Evolutionary conservation across 2,113 vertebrate genomes (phyloP).

Genomic region (Bothrops jararaca): DNA sequence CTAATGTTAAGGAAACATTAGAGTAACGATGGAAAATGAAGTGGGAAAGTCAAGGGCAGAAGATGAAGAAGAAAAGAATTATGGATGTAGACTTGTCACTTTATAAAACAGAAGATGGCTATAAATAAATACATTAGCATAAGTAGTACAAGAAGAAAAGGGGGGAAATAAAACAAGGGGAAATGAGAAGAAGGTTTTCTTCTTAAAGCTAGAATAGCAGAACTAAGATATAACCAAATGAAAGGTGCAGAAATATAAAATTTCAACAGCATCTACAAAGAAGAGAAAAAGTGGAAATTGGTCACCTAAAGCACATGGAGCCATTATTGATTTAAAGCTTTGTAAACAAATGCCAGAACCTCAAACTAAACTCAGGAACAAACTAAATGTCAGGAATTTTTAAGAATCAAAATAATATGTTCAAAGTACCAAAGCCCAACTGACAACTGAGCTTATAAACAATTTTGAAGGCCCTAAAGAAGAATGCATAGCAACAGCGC

Average conservation of each 20-base stretch:
- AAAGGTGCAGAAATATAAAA: neutral
- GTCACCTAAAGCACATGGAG: neutral
- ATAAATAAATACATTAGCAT: neutral
- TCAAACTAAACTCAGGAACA: neutral
- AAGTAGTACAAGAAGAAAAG: neutral
- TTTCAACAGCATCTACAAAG: neutral
- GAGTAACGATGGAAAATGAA: neutral
- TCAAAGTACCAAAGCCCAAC: neutral
- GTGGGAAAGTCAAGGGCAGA: neutral
- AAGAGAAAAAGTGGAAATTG: neutral
- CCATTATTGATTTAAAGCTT: neutral
- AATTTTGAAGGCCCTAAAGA: neutral
- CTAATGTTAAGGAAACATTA: neutral
- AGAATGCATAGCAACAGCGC: neutral
- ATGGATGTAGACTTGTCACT: neutral
- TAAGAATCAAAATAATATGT: neutral
- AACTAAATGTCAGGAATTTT: neutral
- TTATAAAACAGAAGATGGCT: neutral
- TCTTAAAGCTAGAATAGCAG: neutral
- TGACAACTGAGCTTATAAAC: neutral
- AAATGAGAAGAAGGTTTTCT: neutral
- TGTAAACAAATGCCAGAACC: neutral
- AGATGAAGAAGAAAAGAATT: neutral
- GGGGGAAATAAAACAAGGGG: neutral
- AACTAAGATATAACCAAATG: neutral